A percentile compares a stretch with the other conserved stretches of the same genome.
phyloP scores from a whole-genome alignment of 2,113 vertebrate species.

The Lucifuga dentata region DNA sequence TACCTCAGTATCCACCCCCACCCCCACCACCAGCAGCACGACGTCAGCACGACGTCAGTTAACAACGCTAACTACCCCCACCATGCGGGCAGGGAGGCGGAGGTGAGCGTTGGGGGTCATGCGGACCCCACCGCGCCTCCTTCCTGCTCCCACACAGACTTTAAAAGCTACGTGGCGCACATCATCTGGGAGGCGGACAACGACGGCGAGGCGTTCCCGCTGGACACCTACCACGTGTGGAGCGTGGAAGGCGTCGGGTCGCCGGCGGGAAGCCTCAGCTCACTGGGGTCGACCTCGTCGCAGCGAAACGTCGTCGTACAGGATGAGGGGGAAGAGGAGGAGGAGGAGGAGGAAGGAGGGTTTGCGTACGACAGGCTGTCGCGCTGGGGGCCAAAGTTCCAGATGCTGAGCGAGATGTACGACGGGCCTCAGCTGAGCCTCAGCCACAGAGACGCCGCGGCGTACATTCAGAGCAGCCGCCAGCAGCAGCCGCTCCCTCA shows the following conservation, averaged over 20 bases:
- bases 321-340: fast-evolving
- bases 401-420: conserved; percentile 84
- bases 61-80: conserved; percentile 25
- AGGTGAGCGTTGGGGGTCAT: conserved; percentile 39
- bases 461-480: conserved; percentile 60
- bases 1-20: conserved; percentile 73
- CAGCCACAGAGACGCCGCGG: conserved; percentile 63
- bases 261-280: conserved; percentile 86
- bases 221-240: conserved; percentile 85
- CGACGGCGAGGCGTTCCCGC: conserved; percentile 78
- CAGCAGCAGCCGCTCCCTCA: conserved; percentile 69
- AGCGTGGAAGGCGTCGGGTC: conserved; percentile 85
- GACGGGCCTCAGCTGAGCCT: conserved; percentile 66
- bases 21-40: conserved; percentile 53
- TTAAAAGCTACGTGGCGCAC: conserved; percentile 85
- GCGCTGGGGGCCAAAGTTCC: conserved; percentile 86
- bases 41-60: conserved; percentile 23
- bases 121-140: neutral
- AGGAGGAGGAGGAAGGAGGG: conserved; percentile 51
- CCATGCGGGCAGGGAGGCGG: neutral
- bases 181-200: conserved; percentile 88
- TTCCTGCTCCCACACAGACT: conserved; percentile 79
- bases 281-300: conserved; percentile 78
- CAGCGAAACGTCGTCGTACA: neutral
- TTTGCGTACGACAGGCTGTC: conserved; percentile 78